Evolutionary conservation across 2,113 vertebrate genomes (phyloP), one percentile per base, ranked within the genome.

Genomic region (Oceanites oceanicus): DNA sequence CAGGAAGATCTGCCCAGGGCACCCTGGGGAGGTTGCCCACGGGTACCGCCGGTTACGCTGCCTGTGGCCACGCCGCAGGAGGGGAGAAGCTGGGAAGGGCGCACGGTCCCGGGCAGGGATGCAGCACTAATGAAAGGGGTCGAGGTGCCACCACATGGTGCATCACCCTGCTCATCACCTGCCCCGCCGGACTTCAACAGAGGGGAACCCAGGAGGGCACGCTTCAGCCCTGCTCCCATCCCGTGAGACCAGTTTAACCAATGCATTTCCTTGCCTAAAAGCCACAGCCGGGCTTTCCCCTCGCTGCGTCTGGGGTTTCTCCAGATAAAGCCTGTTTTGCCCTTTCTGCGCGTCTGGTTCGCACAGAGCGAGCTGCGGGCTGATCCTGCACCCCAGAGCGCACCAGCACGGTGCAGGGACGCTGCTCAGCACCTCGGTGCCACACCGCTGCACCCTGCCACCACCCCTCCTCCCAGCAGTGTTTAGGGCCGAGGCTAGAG

Each of bases 161-260:
- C 3, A 26, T 34, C 71, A 75, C n/a, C 36, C 55, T 19, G 23
- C 44, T 19, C 32, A 8, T 11, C 27, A 5, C 25, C 76, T 16
- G 15, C 68, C 56, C 16, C 1, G 2, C 13, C 45, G 21, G 53
- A 2, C 44, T 32, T 17, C 2, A 36, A 7, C 34, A 62, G 32
- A 32, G 73, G 15, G 5, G 55, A 73, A 32, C 22, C 40, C 55
- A 47, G 20, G 42, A 47, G 62, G 68, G 26, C 3, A 0, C 0
- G 0, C 34, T 38, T 30, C 59, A 32, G 62, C 62, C 78, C 40
- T 6, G 38, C 42, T 76, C 58, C 73, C 42, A n/a, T 7, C 30
- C 29, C 1, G 0, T 3, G 18, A 8, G 0, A 15, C 15, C 1
- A 44, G 29, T 40, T 42, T 7, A 56, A 34, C 30, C 5, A 0